Evolutionary conservation across 2,797 vertebrate species (phyloP).

Genomic region (Dermochelys coriacea): DNA sequence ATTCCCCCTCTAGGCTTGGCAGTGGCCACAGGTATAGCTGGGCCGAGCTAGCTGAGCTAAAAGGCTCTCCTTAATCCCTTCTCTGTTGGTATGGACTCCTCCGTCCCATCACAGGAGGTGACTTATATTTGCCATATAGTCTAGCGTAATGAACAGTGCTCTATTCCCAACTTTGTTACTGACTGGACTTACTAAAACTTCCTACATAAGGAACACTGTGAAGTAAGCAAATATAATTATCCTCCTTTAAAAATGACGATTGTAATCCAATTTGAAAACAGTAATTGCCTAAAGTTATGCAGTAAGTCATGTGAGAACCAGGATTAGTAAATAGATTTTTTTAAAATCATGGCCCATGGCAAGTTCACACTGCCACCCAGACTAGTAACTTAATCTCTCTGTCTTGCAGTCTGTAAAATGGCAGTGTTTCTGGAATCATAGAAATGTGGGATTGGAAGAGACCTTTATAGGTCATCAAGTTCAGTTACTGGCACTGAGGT

Average conservation of each 20-base stretch:
- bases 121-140: not conserved
- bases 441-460: too few species aligned
- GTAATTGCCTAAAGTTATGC: not conserved
- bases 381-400: not conserved
- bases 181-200: not conserved
- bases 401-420: not conserved
- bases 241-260: conserved; percentile 1
- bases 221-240: not conserved
- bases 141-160: not conserved
- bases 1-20: not conserved
- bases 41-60: not conserved
- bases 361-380: not conserved
- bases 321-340: not conserved
- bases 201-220: not conserved
- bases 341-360: not conserved
- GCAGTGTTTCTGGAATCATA: not conserved
- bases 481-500: too few species aligned
- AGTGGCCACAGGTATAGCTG: too few species aligned
- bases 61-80: not conserved
- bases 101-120: not conserved
- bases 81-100: not conserved
- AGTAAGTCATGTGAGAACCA: not conserved
- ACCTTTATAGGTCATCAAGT: too few species aligned
- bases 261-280: not conserved
- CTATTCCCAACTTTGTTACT: not conserved